phyloP scores from a whole-genome alignment of 2,797 vertebrate species.

The Eulemur albifrons region DNA sequence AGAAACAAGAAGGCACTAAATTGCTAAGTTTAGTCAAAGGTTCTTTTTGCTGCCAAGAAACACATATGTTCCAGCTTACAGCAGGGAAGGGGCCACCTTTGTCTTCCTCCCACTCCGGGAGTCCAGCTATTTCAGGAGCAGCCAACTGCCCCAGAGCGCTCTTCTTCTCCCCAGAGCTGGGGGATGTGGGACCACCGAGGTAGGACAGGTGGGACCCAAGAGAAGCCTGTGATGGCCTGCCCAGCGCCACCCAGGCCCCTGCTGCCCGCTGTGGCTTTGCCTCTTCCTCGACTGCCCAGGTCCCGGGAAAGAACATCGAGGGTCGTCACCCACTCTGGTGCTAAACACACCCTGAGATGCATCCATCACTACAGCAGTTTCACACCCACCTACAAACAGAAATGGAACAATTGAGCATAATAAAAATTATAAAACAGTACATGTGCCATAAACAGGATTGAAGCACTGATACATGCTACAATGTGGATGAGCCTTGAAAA shows the following conservation, averaged over 20 bases:
- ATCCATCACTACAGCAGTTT: no score
- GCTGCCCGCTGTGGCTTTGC: fast-evolving
- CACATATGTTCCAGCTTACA: not conserved
- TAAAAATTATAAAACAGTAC: not conserved
- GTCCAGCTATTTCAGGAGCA: not conserved
- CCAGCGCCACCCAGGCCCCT: not conserved
- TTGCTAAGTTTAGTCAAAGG: not conserved
- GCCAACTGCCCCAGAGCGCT: not conserved
- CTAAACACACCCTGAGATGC: not conserved
- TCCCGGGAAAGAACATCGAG: not conserved
- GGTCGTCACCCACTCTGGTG: fast-evolving
- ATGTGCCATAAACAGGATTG: not conserved
- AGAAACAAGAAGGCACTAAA: not conserved
- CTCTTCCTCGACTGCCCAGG: not conserved
- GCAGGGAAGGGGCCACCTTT: fast-evolving
- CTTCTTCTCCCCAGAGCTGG: not conserved
- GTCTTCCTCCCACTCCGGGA: fast-evolving
- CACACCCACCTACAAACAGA: not conserved
- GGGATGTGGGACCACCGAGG: not conserved
- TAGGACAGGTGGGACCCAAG: not conserved
- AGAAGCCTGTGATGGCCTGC: not conserved
- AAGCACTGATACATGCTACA: not conserved
- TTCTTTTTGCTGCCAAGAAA: not conserved
- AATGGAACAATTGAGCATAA: not conserved
- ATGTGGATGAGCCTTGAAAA: not conserved